A percentile compares a stretch with the other conserved stretches of the same genome.
Conservation (phyloP, 2,797 vertebrate genomes). For the Cyprinodon diabolis region DNA sequence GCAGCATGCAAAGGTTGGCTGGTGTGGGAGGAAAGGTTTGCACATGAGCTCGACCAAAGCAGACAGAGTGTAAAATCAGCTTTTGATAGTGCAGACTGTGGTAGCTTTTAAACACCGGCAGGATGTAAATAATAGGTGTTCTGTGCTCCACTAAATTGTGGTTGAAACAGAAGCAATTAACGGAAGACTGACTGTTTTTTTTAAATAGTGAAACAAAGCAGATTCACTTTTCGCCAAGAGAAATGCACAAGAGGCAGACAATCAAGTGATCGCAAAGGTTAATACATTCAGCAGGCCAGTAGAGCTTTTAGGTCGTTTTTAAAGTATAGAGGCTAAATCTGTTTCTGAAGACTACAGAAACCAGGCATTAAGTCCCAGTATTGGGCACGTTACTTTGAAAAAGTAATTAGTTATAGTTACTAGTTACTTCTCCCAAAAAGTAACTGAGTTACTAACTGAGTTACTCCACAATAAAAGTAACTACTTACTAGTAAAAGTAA, state of each 20-base stretch:
- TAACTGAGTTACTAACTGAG: too few species aligned
- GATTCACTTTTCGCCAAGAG: constrained; percentile 8
- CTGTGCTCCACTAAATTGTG: constrained; percentile 40
- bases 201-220: constrained; percentile 5
- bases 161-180: constrained; percentile 20
- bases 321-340: constrained; percentile 3
- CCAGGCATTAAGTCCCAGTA: not conserved
- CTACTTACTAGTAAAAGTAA: too few species aligned
- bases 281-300: constrained; percentile 28
- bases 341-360: not conserved
- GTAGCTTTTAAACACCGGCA: constrained; percentile 49
- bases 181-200: constrained; percentile 18
- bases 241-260: constrained; percentile 21
- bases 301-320: constrained; percentile 27
- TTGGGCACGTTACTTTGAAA: too few species aligned
- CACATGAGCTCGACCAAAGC: constrained; percentile 7
- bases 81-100: constrained; percentile 32
- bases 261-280: constrained; percentile 26
- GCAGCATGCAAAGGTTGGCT: constrained; percentile 21
- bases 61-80: constrained; percentile 38
- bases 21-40: not conserved
- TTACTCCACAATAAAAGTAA: too few species aligned
- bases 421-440: too few species aligned
- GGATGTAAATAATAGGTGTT: constrained; percentile 46
- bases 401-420: too few species aligned